Evolutionary conservation across 2,797 vertebrate genomes (phyloP).

Genomic region (Poeciliopsis infans): DNA sequence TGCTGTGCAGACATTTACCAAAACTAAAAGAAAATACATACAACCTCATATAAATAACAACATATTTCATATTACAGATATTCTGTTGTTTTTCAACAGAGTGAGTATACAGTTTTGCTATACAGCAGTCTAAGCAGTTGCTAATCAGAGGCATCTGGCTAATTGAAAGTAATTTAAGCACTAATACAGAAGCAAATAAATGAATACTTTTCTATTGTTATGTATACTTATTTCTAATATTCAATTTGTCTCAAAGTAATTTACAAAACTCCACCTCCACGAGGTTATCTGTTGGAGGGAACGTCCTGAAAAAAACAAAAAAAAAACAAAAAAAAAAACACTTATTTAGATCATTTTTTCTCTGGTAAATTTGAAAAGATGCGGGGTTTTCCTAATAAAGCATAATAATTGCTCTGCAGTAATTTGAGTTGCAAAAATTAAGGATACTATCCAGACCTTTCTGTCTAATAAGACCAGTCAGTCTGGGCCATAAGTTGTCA

Average conservation of each 20-base stretch:
- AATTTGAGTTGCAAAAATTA: background rate
- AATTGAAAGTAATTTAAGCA: background rate
- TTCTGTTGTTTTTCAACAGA: background rate
- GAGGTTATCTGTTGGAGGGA: background rate
- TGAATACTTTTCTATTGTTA: background rate
- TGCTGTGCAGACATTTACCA: background rate
- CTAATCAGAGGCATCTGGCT: background rate
- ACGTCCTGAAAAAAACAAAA: background rate
- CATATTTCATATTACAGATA: background rate
- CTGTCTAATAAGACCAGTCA: background rate
- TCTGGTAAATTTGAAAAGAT: background rate
- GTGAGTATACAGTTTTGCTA: too few relatives aligned
- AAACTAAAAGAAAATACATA: background rate
- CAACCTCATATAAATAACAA: background rate
- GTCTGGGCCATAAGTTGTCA: background rate
- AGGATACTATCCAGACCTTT: background rate
- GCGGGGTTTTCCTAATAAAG: background rate
- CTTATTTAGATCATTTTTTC: background rate
- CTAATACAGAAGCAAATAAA: background rate
- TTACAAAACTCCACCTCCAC: background rate
- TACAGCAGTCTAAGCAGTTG: background rate
- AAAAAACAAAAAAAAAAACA: too few relatives aligned
- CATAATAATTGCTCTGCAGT: too few relatives aligned
- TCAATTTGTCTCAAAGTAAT: too few relatives aligned
- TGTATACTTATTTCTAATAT: background rate